Base-by-base conservation (phyloP, 23 tunicate genomes). In the Diplosoma virens region DNA sequence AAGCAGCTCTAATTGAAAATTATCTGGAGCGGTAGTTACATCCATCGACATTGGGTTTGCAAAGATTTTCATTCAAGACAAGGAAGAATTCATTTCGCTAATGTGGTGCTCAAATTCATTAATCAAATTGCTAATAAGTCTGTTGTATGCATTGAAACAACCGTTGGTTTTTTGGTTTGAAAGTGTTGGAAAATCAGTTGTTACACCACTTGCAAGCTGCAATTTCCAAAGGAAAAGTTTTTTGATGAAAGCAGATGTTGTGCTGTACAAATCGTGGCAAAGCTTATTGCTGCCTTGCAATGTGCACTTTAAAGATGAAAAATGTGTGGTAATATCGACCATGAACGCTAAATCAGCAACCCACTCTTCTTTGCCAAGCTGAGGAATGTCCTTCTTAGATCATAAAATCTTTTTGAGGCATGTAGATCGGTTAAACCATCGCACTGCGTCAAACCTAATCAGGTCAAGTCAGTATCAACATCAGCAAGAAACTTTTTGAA, bases 381-480 rank as follows among this genome's bases (percentile, higher is more conserved):
- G 76, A 79, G 84, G 76, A 58, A 77, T 77, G 25, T 63, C 82
- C 36, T 60, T 77, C 80, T 76, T 55, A 77, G 55, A 56, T 77
- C 72, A 77, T 77, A 59, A 31, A 59, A 77, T 77, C 59, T 72
- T n/a, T 80, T 80, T 71, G 85, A 71, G 48, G 52, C 85, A 71
- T 71, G 85, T 21, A 80, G 67, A 67, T 81, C 79, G 85, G 85
- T 79, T 80, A 70, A 80, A 47, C 85, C 79, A 80, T 80, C 85
- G 66, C 25, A 70, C 78, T 24, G 85, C 79, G 16, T 78, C 52
- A 35, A 80, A 80, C 85, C 70, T 70, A 67, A 70, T 48, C 47
- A 71, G 55, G 78, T 71, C 85, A 80, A 70, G 58, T 50, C 85
- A 69, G 85, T 79, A 33, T 80, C 85, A 80, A 47, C 31, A 80